Conservation (phyloP, 2,888 invertebrate species). For the Hydrotaea diabolus region DNA sequence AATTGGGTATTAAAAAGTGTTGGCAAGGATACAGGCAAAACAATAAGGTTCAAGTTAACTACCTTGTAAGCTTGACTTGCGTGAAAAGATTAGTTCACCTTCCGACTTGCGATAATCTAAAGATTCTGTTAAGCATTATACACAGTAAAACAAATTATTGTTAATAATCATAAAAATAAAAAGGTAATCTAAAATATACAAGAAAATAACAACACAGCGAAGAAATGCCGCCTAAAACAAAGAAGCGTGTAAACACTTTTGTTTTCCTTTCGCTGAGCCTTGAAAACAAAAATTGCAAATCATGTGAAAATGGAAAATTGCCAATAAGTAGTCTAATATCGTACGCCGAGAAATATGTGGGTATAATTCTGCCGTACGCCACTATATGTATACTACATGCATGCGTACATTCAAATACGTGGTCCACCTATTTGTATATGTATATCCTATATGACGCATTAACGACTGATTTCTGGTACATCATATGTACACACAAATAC, state of each 20-base stretch:
- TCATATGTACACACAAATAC: neutral
- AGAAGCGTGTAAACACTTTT: slow-evolving; percentile 34
- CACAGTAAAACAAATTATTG: slow-evolving; percentile 46
- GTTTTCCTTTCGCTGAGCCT: slow-evolving; percentile 20
- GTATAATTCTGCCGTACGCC: slow-evolving; percentile 3
- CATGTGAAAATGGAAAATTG: slow-evolving; percentile 47
- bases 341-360: neutral
- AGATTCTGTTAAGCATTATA: slow-evolving; percentile 74
- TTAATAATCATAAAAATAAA: slow-evolving; percentile 10
- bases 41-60: slow-evolving; percentile 53
- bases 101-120: slow-evolving; percentile 78
- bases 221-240: slow-evolving; percentile 26
- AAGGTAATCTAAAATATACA: neutral
- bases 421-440: neutral
- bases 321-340: slow-evolving; percentile 44
- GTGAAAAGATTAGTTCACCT: slow-evolving; percentile 78
- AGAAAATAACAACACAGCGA: slow-evolving; percentile 7
- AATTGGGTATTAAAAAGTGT: neutral
- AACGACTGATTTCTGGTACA: slow-evolving; percentile 9
- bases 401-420: neutral
- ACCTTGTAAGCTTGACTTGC: slow-evolving; percentile 80
- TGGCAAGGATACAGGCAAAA: neutral
- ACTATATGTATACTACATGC: neutral
- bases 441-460: slow-evolving; percentile 1
- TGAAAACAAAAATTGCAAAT: slow-evolving; percentile 39